Percentiles rank a stretch among this genome's conserved stretches.
phyloP scores from a whole-genome alignment of 2,113 vertebrate species.

The Scomber colias region DNA sequence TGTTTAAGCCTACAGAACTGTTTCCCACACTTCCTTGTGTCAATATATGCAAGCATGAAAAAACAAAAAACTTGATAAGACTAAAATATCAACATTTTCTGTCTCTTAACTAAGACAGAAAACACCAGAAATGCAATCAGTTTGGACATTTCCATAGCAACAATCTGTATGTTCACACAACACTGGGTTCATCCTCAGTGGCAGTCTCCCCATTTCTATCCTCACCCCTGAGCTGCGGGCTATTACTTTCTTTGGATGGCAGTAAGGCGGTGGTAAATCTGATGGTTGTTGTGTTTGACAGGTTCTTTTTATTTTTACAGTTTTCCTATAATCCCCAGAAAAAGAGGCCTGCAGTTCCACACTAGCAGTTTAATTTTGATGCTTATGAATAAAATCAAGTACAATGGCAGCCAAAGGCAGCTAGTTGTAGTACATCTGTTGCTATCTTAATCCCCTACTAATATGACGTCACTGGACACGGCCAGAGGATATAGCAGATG shows the following conservation, averaged over 20 bases:
- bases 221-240: slow-evolving; percentile 3
- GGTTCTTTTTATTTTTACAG: slow-evolving; percentile 17
- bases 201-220: slow-evolving; percentile 17
- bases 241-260: slow-evolving; percentile 35
- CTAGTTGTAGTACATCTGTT: slow-evolving; percentile 78
- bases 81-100: not conserved
- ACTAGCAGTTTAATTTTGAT: slow-evolving; percentile 36
- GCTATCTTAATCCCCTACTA: slow-evolving; percentile 75
- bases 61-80: not conserved
- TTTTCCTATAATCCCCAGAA: slow-evolving; percentile 29
- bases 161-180: slow-evolving; percentile 28
- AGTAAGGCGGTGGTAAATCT: slow-evolving; percentile 24
- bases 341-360: not conserved
- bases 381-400: slow-evolving; percentile 54
- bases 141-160: slow-evolving; percentile 42
- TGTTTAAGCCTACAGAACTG: slow-evolving; percentile 18
- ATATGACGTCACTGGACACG: slow-evolving; percentile 66
- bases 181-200: slow-evolving; percentile 39
- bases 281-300: slow-evolving; percentile 14
- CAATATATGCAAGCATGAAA: slow-evolving; percentile 25
- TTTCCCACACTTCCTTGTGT: slow-evolving; percentile 46
- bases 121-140: not conserved
- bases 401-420: slow-evolving; percentile 74
- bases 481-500: slow-evolving; percentile 45
- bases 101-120: not conserved